Base-by-base conservation (phyloP, 1,140 invertebrate species). In the Papilio polytes region DNA sequence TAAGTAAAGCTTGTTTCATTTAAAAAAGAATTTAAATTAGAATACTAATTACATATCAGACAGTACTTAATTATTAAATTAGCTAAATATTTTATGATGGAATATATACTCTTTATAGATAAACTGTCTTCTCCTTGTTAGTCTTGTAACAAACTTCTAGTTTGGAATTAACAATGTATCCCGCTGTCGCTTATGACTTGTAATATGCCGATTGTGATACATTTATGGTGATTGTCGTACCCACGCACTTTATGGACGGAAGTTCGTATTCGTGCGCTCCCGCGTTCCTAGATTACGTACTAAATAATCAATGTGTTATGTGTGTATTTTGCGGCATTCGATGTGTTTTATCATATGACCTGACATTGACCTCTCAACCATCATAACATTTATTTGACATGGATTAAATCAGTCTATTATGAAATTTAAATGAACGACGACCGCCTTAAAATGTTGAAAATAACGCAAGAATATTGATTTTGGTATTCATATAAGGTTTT, bases 201-300 rank as follows among this genome's bases (percentile, higher is more conserved):
- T 22, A 51, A 26, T 20, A 74, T 48, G 13, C 44, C 20, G 51
- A 74, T 66, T 66, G 63, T 66, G 63, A 66, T 66, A 66, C 59
- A 63, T 56, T 56, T 63, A 74, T 46, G 73, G 41, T 22, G 46
- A 51, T 74, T 74, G 44, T 74, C n/a, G 51, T 51, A 74, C 73
- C 73, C 73, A 74, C 73, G 46, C 73, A 74, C 44, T 44, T 74
- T 74, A 74, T 46, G 73, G 46, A 51, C 73, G 73, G 73, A 74
- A 74, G 73, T 44, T 48, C 46, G n/a, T 74, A 74, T 18, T 74
- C 46, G 41, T 74, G 44, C 72, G 36, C 70, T 51, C 41, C 46
- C 73, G 73, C 44, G n/a, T 44, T 74, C 41, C 44, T 74, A 74
- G 73, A 74, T 74, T 74, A 74, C 46, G 22, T 74, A 10, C 73